phyloP scores from a whole-genome alignment of 2,888 invertebrate genomes.

The Leptopilina drosophilae region DNA sequence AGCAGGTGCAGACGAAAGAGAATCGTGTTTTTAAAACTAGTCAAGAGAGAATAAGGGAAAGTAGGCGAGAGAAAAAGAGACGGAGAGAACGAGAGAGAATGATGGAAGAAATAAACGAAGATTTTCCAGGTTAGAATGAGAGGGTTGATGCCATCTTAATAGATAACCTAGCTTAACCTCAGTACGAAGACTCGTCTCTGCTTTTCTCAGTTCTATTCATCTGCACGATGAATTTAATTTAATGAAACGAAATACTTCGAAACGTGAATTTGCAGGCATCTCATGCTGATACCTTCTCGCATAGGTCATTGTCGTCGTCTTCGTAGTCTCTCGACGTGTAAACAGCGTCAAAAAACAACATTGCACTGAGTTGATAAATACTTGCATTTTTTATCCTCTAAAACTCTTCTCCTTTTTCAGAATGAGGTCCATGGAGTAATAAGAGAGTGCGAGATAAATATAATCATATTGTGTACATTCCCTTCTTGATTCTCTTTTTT shows the following conservation, averaged over 20 bases:
- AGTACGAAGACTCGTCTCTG: slow-evolving; percentile 30
- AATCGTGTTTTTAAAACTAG: slow-evolving; percentile 37
- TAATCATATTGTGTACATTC: not conserved
- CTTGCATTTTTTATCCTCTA: slow-evolving; percentile 4
- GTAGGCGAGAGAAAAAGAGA: not conserved
- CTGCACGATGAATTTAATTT: slow-evolving; percentile 31
- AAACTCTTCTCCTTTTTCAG: slow-evolving; percentile 12
- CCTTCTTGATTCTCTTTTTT: too few relatives aligned
- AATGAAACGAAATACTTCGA: slow-evolving; percentile 37
- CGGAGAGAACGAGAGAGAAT: not conserved
- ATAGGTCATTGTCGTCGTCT: not conserved
- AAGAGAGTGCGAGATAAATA: not conserved
- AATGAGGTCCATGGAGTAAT: not conserved
- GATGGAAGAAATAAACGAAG: slow-evolving; percentile 39
- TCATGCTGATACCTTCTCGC: not conserved
- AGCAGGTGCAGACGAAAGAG: slow-evolving; percentile 41
- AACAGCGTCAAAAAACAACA: slow-evolving; percentile 32
- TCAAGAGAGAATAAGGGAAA: not conserved
- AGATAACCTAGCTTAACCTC: slow-evolving; percentile 33
- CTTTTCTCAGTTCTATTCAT: slow-evolving; percentile 26
- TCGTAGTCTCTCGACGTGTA: not conserved
- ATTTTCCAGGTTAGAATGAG: slow-evolving; percentile 21
- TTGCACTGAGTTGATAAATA: slow-evolving; percentile 38
- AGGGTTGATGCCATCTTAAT: slow-evolving; percentile 36
- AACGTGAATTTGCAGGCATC: slow-evolving; percentile 23